Base-by-base conservation (phyloP, 2,113 vertebrate species). In the Saguinus midas region DNA sequence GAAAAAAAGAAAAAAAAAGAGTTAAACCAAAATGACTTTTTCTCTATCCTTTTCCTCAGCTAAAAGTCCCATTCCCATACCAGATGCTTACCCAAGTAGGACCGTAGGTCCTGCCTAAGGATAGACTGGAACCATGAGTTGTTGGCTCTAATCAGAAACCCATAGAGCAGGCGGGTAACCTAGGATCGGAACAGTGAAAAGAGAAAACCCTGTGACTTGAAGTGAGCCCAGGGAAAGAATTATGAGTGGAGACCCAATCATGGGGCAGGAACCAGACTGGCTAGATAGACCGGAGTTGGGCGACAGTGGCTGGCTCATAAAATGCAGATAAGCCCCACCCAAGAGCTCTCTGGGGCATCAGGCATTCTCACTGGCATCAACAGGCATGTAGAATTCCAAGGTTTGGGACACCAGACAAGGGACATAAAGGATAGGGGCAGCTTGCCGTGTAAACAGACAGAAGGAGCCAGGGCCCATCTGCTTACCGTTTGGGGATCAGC, bases 51-150 rank as follows among this genome's bases (percentile, higher is more conserved):
- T 35, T 57, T 37, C 12, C 48, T 76, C 3, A 3, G 81, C 55
- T 37, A 10, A 57, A 23, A 73, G 21, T 32, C 13, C 32, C 87
- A 25, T 37, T 10, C 55, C 18, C 73, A 83, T 9, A n/a, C 14
- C 64, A 35, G 18, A 61, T 10, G 91, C 99, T 99, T 97, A 99
- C 99, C 98, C 90, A 99, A 97, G 75, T 97, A 97, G 20, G 95
- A 95, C 21, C 96, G 96, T 0, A 98, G 23, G 20, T 99, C 99
- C 0, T 98, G 97, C 68, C 98, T 98, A 21, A 99, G 88, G 9
- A 99, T 82, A 4, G 99, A 98, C 95, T 99, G 99, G 95, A 99
- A 99, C 99, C 99, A 99, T 61, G 99, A 99, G 92, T 99, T 99
- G 98, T 99, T 99, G 72, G 99, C 98, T 97, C 97, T 98, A 17